These are phyloP conservation scores for Scrobipalpa atriplicella DNA, from an alignment of 2,888 invertebrate species.

Conservation along the genomic window DNA sequence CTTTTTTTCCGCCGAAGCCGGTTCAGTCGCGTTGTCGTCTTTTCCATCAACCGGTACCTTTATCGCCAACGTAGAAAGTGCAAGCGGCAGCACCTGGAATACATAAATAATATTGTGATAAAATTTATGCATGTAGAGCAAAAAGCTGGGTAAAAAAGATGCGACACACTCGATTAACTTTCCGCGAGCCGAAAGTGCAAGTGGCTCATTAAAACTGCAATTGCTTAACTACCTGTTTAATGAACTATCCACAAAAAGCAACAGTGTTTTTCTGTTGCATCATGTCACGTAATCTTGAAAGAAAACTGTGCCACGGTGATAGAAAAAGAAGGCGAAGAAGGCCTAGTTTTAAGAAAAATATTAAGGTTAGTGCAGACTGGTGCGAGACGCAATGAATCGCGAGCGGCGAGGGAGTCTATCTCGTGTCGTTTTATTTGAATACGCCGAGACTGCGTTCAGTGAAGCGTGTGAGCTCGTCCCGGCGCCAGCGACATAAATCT, in stretches of 20 bases:
- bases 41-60: slow-evolving; percentile 62
- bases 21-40: slow-evolving; percentile 44
- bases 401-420: slow-evolving; percentile 3
- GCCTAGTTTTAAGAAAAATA: slow-evolving; percentile 20
- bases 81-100: slow-evolving; percentile 61
- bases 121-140: not conserved
- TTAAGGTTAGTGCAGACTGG: slow-evolving; percentile 18
- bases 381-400: slow-evolving; percentile 18
- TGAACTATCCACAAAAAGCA: slow-evolving; percentile 46
- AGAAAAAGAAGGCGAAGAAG: slow-evolving; percentile 55
- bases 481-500: not conserved
- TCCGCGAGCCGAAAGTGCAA: slow-evolving; percentile 24
- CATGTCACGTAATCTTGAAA: slow-evolving; percentile 63
- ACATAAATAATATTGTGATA: slow-evolving; percentile 22
- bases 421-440: slow-evolving; percentile 24
- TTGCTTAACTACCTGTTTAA: slow-evolving; percentile 46
- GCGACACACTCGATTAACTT: slow-evolving; percentile 26
- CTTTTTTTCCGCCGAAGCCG: slow-evolving; percentile 29
- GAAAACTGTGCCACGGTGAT: slow-evolving; percentile 65
- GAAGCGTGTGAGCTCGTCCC: slow-evolving; percentile 13
- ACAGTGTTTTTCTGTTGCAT: slow-evolving; percentile 56
- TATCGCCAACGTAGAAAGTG: slow-evolving; percentile 54
- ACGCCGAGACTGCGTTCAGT: slow-evolving; percentile 9
- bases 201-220: slow-evolving; percentile 34
- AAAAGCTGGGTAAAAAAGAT: slow-evolving; percentile 21